phyloP scores from a whole-genome alignment of 2,113 vertebrate genomes.

The Megaceryle torquata region DNA sequence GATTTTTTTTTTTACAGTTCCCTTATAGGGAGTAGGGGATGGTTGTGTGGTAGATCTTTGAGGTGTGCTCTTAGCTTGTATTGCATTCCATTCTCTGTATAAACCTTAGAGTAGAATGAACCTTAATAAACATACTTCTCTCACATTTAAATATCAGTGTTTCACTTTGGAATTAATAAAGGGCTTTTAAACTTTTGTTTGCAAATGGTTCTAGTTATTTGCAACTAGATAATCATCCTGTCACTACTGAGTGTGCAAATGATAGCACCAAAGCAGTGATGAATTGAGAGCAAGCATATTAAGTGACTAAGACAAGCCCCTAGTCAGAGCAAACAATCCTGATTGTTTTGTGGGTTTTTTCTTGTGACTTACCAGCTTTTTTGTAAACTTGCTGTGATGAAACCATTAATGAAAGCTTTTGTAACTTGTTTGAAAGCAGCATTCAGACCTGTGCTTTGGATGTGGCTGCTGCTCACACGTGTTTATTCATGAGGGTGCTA shows the following conservation, averaged over 20 bases:
- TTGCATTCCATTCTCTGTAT: slow-evolving; percentile 71
- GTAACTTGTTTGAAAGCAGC: not conserved
- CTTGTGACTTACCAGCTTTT: not conserved
- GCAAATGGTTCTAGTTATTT: slow-evolving; percentile 35
- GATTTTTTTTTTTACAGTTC: slow-evolving; percentile 39
- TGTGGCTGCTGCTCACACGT: not conserved
- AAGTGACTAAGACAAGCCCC: not conserved
- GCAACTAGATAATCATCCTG: not conserved
- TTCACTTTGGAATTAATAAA: slow-evolving; percentile 66
- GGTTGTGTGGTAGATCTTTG: slow-evolving; percentile 60
- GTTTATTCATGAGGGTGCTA: not conserved
- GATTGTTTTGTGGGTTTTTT: too few species aligned
- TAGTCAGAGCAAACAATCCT: not conserved
- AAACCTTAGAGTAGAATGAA: slow-evolving; percentile 61
- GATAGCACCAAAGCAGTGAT: not conserved
- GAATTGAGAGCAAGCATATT: not conserved
- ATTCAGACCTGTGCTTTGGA: fast-evolving
- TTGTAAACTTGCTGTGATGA: not conserved
- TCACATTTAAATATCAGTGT: slow-evolving; percentile 61
- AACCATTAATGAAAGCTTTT: not conserved
- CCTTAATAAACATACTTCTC: slow-evolving; percentile 67
- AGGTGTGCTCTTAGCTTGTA: slow-evolving; percentile 67
- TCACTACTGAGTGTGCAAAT: not conserved
- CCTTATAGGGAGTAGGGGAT: slow-evolving; percentile 64
- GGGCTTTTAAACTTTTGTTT: slow-evolving; percentile 43